phyloP scores from a whole-genome alignment of 2,888 invertebrate genomes.

The Didymodactylos carnosus region DNA sequence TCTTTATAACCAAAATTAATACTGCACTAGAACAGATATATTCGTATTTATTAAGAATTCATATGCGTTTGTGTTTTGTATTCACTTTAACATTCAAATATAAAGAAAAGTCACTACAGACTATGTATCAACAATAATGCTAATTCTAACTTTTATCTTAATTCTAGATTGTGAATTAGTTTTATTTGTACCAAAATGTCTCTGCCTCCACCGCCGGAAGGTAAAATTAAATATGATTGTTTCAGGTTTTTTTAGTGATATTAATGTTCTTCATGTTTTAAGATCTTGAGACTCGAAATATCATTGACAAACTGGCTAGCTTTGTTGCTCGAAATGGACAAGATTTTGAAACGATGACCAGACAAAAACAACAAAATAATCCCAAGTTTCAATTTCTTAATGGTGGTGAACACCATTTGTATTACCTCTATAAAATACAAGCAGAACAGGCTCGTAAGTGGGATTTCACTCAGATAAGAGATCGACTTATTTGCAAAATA shows the following conservation, averaged over 20 bases:
- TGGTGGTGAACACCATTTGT: slow-evolving; percentile 94
- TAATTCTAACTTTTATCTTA: too few relatives aligned
- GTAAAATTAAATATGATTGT: background rate
- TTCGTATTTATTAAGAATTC: too few relatives aligned
- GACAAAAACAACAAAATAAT: slow-evolving; percentile 90
- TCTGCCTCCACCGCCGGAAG: slow-evolving; percentile 1
- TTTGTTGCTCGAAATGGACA: slow-evolving; percentile 93
- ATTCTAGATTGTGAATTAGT: too few relatives aligned
- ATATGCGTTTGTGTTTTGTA: too few relatives aligned
- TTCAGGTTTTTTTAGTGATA: background rate
- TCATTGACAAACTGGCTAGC: slow-evolving; percentile 92
- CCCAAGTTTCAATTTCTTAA: slow-evolving; percentile 95
- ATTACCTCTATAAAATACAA: slow-evolving; percentile 86
- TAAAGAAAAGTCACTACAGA: too few relatives aligned
- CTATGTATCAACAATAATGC: too few relatives aligned
- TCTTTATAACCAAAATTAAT: too few relatives aligned
- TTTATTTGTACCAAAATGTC: too few relatives aligned
- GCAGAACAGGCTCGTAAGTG: slow-evolving; percentile 61
- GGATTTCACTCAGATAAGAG: background rate
- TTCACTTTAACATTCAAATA: too few relatives aligned
- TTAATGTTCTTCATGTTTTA: slow-evolving; percentile 16
- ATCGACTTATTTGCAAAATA: background rate
- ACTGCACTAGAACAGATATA: too few relatives aligned
- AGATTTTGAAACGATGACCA: slow-evolving; percentile 89
- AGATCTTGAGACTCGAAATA: slow-evolving; percentile 80